Base-by-base conservation (phyloP, 1,140 invertebrate species). In the Leptinotarsa texana region DNA sequence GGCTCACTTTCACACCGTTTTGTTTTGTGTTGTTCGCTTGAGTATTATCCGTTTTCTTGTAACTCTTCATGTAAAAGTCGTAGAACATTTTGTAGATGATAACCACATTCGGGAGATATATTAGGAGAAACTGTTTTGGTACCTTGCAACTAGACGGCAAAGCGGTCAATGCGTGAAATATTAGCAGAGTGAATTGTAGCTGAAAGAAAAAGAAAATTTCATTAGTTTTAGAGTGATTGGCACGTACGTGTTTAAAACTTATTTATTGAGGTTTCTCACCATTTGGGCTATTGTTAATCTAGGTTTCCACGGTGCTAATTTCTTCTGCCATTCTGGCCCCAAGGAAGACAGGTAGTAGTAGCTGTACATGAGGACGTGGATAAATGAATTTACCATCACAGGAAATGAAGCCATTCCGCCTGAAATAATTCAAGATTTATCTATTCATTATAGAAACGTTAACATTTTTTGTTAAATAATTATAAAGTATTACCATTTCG, bases 31-130 rank as follows among this genome's bases (percentile, higher is more conserved):
- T 18, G n/a, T 57, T 57, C n/a, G 51, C 51, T 57, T 17, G 15
- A 17, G 1, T 57, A 18, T 57, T 18, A 4, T 57, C 51, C 21
- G n/a, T 5, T 22, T 65, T 65, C 21, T 27, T 33, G 78, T 92
- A 92, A 13, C 87, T 83, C 67, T 86, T 88, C 67, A 84, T 86
- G 79, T 91, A 93, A 84, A 93, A 93, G 69, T 92, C 87, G 75
- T 89, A 90, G 81, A 94, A 94, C 84, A 93, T 88, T 81, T 91
- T 91, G 77, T 92, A 92, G 70, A 93, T 89, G 66, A 91, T 81
- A 61, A 87, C 57, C 2, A 93, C 86, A 81, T 92, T 90, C 21
- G 88, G 85, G 75, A 92, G 85, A 84, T 90, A 88, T 13, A 91
- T 78, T 11, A 86, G 84, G 4, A 85, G 82, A 6, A 88, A 80